Evolutionary conservation across 2,888 invertebrate genomes (phyloP), one percentile per base, ranked within the genome.

Genomic region (Lithophane socia): DNA sequence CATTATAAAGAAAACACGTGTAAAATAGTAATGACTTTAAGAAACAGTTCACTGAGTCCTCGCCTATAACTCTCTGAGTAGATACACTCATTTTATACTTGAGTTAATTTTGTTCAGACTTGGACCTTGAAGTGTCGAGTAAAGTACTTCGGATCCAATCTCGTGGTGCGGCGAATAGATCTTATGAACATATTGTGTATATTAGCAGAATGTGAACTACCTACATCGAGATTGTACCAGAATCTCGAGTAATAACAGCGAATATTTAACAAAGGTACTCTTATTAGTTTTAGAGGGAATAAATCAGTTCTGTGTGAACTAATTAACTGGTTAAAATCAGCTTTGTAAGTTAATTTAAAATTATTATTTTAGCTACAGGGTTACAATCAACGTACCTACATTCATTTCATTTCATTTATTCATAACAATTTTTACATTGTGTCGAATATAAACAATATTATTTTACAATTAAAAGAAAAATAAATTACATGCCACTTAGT

Each of bases 111-210:
- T 21, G 56, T 76, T 49, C 63, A 54, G 13, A 58, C 37, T 63
- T 64, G 65, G 49, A 73, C 67, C 44, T 75, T 24, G n/a, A 56
- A 74, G 72, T 74, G n/a, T 58, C 37, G 44, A 64, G 63, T 73
- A n/a, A 54, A 63, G 47, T 63, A 66, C 65, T 24, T 63, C 8
- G 49, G 42, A 74, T 70, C 24, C 60, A 77, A 87, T 82, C 69
- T 72, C 37, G 77, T 56, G 74, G 68, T 47, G 54, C 49, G 29
- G 52, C 13, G 67, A 72, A 72, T 61, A 73, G 71, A 76, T 79
- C 71, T 70, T 73, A 77, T 52, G 73, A 85, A 76, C 65, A 67
- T 73, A 82, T 44, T 52, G 44, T 64, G 68, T 63, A 54, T 68
- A 79, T 82, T 74, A 86, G 71, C 68, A 56, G 47, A 66, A 61